These are phyloP conservation scores for Candidula unifasciata DNA, from an alignment of 2,888 invertebrate species.

Conservation along the genomic window DNA sequence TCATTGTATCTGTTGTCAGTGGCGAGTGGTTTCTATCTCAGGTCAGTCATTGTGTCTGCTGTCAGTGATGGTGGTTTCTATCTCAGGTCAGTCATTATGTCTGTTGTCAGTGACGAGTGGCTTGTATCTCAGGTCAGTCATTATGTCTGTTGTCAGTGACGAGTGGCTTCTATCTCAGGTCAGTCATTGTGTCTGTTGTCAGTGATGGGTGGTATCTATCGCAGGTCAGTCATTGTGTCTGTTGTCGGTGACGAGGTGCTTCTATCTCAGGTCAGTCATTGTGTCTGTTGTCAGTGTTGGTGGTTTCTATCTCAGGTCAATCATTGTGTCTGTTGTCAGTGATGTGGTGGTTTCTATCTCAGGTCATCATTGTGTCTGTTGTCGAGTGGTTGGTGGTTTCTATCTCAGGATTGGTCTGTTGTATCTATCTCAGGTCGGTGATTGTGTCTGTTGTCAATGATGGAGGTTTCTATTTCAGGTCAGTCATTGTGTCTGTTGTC, in stretches of 20 bases:
- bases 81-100: background rate
- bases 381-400: background rate
- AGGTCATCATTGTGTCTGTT: background rate
- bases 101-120: conserved; percentile 25
- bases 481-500: too few species aligned
- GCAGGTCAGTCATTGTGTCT: background rate
- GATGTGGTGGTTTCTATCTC: background rate
- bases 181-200: too few species aligned
- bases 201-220: background rate
- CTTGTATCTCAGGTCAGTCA: background rate
- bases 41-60: background rate
- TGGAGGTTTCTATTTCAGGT: background rate
- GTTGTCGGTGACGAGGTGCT: too few species aligned
- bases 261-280: background rate
- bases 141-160: too few species aligned
- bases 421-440: too few species aligned
- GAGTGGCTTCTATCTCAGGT: conserved; percentile 1
- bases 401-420: background rate
- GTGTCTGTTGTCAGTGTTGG: too few species aligned
- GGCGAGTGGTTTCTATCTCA: background rate
- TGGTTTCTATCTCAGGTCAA: background rate
- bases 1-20: too few species aligned
- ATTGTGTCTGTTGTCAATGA: too few species aligned
- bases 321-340: too few species aligned
- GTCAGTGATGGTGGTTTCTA: conserved; percentile 11